A percentile compares a stretch with the other conserved stretches of the same genome.
Evolutionary conservation across 2,113 vertebrate genomes (phyloP).

Genomic region (Oxyruncus cristatus): DNA sequence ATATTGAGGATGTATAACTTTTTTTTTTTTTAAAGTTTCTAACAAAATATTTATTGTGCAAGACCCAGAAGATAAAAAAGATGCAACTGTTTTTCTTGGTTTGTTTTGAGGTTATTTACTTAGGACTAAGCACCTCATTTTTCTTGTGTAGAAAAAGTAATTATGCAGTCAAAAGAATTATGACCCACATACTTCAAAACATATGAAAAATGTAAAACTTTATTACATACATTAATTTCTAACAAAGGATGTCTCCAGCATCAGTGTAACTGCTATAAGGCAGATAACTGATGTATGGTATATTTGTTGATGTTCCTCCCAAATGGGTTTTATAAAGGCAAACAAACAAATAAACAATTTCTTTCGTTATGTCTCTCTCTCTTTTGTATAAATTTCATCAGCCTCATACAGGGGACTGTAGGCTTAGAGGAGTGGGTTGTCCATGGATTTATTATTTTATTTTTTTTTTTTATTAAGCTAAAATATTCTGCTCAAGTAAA

Average conservation of each 20-base stretch:
- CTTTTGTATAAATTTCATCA: slow-evolving; percentile 74
- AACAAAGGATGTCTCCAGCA: slow-evolving; percentile 77
- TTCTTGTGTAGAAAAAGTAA: slow-evolving; percentile 84
- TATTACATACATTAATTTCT: slow-evolving; percentile 85
- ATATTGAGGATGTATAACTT: slow-evolving; percentile 49
- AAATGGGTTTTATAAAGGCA: slow-evolving; percentile 80
- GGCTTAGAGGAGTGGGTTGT: background rate
- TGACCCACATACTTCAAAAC: slow-evolving; percentile 80
- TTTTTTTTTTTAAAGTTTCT: slow-evolving; percentile 59
- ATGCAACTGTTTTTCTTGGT: slow-evolving; percentile 75
- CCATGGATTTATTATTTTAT: background rate
- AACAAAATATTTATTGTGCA: slow-evolving; percentile 74
- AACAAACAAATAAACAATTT: slow-evolving; percentile 83
- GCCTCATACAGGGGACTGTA: slow-evolving; percentile 5
- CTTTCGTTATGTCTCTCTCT: slow-evolving; percentile 67
- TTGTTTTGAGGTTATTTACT: slow-evolving; percentile 83
- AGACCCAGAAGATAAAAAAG: slow-evolving; percentile 73
- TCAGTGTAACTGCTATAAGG: slow-evolving; percentile 73
- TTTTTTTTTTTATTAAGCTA: background rate
- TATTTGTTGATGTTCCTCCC: slow-evolving; percentile 73
- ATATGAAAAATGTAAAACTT: slow-evolving; percentile 88
- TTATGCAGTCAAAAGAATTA: slow-evolving; percentile 84
- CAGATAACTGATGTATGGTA: slow-evolving; percentile 77
- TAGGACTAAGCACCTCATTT: slow-evolving; percentile 81
- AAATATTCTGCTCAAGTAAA: slow-evolving; percentile 43